Percentiles rank a stretch among this genome's conserved stretches.
These are phyloP conservation scores for Drosophila basisetae DNA, from an alignment of 2,888 invertebrate genomes.

Conservation along the genomic window DNA sequence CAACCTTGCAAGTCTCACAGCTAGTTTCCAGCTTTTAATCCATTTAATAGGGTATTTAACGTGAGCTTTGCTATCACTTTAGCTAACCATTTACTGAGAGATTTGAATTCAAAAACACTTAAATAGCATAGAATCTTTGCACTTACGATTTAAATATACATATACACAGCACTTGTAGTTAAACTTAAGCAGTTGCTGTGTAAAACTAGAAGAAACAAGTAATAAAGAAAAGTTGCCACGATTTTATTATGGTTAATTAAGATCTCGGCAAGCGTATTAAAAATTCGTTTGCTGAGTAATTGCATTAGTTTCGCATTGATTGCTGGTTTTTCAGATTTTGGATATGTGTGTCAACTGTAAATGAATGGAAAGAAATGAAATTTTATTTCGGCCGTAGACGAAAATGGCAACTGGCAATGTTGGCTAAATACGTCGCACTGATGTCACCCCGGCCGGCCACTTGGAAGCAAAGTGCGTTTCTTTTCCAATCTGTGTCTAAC, in stretches of 20 bases:
- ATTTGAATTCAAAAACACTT: background rate
- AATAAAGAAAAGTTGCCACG: background rate
- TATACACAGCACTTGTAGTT: too few relatives aligned
- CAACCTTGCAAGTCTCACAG: too few relatives aligned
- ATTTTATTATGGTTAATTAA: background rate
- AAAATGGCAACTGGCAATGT: conserved; percentile 46
- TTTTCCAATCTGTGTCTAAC: background rate
- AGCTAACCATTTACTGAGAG: background rate
- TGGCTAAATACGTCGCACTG: conserved; percentile 60
- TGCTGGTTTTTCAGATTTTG: conserved; percentile 14
- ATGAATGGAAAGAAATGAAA: conserved; percentile 56
- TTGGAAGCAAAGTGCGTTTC: conserved; percentile 20
- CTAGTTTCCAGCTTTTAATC: background rate
- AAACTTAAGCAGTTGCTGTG: background rate
- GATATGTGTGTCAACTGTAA: conserved; percentile 64
- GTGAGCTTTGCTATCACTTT: background rate
- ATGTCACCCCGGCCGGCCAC: conserved; percentile 57
- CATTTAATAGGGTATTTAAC: background rate
- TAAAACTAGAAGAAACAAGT: background rate
- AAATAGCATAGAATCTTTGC: background rate
- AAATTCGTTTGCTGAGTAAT: conserved; percentile 8
- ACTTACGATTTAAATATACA: background rate
- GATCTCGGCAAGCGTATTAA: conserved; percentile 22
- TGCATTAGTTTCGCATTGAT: conserved; percentile 27
- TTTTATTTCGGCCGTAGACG: conserved; percentile 31